Base-by-base conservation (phyloP, 2,888 invertebrate genomes). In the Oxycera nigricornis region DNA sequence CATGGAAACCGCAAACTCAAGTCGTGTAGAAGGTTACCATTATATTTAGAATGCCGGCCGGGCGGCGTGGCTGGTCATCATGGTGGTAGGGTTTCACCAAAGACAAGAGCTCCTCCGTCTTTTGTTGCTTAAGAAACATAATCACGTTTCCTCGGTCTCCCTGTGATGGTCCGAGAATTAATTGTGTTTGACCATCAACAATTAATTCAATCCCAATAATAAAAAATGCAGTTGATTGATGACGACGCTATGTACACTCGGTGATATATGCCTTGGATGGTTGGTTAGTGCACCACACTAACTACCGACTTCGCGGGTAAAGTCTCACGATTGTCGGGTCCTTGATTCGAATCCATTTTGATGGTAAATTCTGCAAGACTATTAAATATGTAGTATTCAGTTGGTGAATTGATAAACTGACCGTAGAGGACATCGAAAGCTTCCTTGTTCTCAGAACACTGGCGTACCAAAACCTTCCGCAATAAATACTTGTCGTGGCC, bases 191-290 rank as follows among this genome's bases (percentile, higher is more conserved):
- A 41, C 39, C n/a, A 26, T 20, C 28, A 17, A 24, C 46, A 7
- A 41, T 39, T 67, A 67, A 67, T 67, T 67, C 26, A 39, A 67
- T 41, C 26, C 46, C 26, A n/a, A 46, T 39, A 67, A 67, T 41
- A 22, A 41, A 46, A 2, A 14, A n/a, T n/a, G n/a, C n/a, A 14
- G n/a, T 59, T 59, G 26, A 22, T 2, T 20, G 24, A 2, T 20
- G 22, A 55, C n/a, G n/a, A n/a, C n/a, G n/a, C n/a, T n/a, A n/a
- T n/a, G n/a, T n/a, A n/a, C n/a, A n/a, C n/a, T n/a, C n/a, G n/a
- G n/a, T n/a, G n/a, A n/a, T n/a, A n/a, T n/a, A n/a, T n/a, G n/a
- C n/a, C n/a, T n/a, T n/a, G n/a, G n/a, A n/a, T n/a, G n/a, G n/a
- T n/a, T n/a, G n/a, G n/a, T n/a, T n/a, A n/a, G n/a, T n/a, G n/a